Evolutionary conservation across 2,797 vertebrate genomes (phyloP).

Genomic region (Mormyrus hasselquistii): DNA sequence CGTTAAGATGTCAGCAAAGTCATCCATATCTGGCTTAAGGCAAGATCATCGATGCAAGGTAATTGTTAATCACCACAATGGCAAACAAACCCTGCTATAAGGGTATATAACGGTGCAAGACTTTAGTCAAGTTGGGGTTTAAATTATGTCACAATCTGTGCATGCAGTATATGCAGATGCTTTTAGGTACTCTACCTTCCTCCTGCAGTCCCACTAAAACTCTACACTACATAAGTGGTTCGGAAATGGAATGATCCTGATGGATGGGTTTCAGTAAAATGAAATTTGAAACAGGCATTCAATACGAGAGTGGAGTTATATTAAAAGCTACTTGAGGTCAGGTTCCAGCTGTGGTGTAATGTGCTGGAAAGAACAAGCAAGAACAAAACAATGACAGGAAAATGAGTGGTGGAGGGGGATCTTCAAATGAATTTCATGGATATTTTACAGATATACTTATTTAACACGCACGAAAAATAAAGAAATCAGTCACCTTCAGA

Average conservation of each 20-base stretch:
- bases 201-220: neutral
- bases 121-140: neutral
- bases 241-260: neutral
- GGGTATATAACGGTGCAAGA: neutral
- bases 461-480: neutral
- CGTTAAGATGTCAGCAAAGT: neutral
- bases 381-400: neutral
- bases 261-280: neutral
- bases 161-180: neutral
- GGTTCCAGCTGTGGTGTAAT: neutral
- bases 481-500: neutral
- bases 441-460: neutral
- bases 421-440: neutral
- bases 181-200: neutral
- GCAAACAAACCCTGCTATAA: neutral
- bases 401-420: neutral
- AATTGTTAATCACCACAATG: neutral
- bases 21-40: neutral
- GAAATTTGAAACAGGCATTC: neutral
- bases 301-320: neutral
- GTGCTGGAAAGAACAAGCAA: neutral
- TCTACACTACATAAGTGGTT: neutral
- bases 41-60: neutral
- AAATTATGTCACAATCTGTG: neutral
- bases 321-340: neutral